Evolutionary conservation across 1,140 invertebrate genomes (phyloP), one percentile per base, ranked within the genome.

Genomic region (Condylostylus longicornis): DNA sequence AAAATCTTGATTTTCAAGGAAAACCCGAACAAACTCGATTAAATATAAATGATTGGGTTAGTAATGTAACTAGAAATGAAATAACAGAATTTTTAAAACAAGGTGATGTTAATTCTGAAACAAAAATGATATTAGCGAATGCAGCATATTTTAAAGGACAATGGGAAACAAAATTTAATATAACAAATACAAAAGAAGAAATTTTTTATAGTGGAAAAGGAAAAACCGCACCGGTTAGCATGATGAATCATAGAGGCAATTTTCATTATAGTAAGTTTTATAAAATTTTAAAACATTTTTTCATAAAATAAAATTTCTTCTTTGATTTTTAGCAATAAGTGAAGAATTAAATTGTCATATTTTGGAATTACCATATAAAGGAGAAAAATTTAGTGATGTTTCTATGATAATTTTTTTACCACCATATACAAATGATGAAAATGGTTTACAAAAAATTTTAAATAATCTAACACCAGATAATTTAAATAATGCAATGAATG

Each of bases 121-220:
- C 85, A 0, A 70, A 77, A 48, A 44, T 90, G 29, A 79, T 88
- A 5, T 53, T 91, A 32, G 78, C 79, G 0, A 94, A 93, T 54
- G 87, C 86, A 0, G 82, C 87, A 1, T 91, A 88, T 50, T 91
- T 93, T 64, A 93, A 91, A 63, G 85, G 84, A 12, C 73, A 77
- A 35, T 58, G 55, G 76, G 64, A 74, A 22, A 78, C 75, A 14
- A 74, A 77, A 43, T 93, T 94, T 54, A 67, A 77, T 25, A 57
- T 66, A 0, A 66, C 71, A 2, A 66, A 72, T 73, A 5, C 53
- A 5, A 38, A 37, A 28, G 37, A 45, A 12, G 54, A 47, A 38
- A 38, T 46, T 0, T 94, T 94, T 64, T 79, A 81, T 42, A 68
- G 75, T 1, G 72, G 74, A 0, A 69, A 73, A 22, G 69, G 73